phyloP scores from a whole-genome alignment of 2,113 vertebrate species.

The Corynorhinus townsendii region DNA sequence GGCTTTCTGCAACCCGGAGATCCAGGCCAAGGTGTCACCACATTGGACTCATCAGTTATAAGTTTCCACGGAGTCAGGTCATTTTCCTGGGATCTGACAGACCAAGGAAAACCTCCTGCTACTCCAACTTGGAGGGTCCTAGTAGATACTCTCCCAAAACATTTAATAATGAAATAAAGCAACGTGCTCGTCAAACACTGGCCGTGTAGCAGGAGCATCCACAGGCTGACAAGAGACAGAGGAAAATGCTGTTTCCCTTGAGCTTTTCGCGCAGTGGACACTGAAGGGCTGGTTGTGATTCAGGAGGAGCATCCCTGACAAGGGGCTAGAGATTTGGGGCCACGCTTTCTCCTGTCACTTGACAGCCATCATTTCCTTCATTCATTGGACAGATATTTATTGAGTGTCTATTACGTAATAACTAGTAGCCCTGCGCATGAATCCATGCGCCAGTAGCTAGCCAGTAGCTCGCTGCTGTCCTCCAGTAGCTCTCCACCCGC shows the following conservation, averaged over 20 bases:
- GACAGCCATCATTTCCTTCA: not conserved
- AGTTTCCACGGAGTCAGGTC: not conserved
- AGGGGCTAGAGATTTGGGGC: not conserved
- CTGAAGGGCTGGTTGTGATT: not conserved
- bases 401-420: not conserved
- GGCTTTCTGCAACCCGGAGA: not conserved
- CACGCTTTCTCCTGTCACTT: not conserved
- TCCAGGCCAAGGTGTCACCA: not conserved
- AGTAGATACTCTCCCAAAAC: not conserved
- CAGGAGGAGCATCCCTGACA: too few relatives aligned
- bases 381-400: not conserved
- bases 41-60: not conserved
- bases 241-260: not conserved
- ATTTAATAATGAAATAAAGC: not conserved
- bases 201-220: accelerated
- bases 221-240: not conserved
- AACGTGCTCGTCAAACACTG: too few relatives aligned
- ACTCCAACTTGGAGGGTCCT: not conserved
- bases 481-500: too few relatives aligned
- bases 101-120: not conserved
- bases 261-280: not conserved
- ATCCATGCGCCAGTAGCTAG: too few relatives aligned
- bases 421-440: too few relatives aligned
- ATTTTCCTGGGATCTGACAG: not conserved
- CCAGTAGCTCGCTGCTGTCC: too few relatives aligned